phyloP scores from a whole-genome alignment of 2,888 invertebrate species.

The Linnaemya vulpina region DNA sequence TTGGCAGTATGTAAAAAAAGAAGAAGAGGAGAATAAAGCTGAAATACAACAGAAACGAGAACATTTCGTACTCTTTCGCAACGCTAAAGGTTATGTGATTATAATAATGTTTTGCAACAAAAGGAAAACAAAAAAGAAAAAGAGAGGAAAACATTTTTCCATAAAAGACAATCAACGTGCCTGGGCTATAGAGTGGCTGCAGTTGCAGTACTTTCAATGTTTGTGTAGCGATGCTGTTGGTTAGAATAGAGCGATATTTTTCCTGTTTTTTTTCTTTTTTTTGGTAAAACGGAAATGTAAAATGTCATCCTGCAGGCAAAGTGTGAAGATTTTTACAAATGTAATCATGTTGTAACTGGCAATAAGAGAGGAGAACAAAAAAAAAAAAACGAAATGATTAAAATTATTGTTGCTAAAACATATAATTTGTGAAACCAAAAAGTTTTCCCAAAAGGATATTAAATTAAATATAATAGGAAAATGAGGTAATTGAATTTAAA shows the following conservation, averaged over 20 bases:
- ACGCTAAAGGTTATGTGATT: conserved; percentile 65
- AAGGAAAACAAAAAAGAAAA: too few relatives aligned
- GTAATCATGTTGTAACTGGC: conserved; percentile 74
- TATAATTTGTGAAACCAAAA: conserved; percentile 49
- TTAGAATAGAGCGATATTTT: background rate
- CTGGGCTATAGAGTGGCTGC: conserved; percentile 20
- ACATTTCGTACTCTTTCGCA: conserved; percentile 37
- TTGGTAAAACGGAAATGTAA: conserved; percentile 60
- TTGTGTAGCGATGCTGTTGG: background rate
- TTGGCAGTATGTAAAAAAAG: conserved; percentile 43
- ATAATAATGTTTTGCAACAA: conserved; percentile 48
- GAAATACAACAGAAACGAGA: conserved; percentile 25
- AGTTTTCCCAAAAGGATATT: conserved; percentile 34
- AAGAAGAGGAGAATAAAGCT: background rate
- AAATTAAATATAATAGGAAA: conserved; percentile 40
- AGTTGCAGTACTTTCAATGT: conserved; percentile 4
- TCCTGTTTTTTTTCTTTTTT: background rate
- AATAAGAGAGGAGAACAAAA: conserved; percentile 41
- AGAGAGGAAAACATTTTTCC: conserved; percentile 26
- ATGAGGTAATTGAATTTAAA: conserved; percentile 16
- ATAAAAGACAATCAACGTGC: conserved; percentile 40
- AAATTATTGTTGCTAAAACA: conserved; percentile 52
- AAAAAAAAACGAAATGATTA: conserved; percentile 9
- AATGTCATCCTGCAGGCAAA: conserved; percentile 67
- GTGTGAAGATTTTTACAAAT: conserved; percentile 66